Conservation (phyloP, 2,888 invertebrate species). For the Arctia plantaginis region DNA sequence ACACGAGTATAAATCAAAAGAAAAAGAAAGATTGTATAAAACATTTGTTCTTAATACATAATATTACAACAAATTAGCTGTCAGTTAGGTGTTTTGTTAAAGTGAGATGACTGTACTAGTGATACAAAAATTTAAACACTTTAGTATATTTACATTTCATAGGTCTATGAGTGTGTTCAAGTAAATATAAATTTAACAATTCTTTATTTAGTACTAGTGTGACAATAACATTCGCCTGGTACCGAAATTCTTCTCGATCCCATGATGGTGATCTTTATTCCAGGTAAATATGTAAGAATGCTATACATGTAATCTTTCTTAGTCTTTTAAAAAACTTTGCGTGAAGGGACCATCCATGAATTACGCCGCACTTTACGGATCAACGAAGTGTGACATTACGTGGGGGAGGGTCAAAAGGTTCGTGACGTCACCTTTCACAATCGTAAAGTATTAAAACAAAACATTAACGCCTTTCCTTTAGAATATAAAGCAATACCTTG, state of each 20-base stretch:
- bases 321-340: not conserved
- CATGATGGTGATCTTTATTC: not conserved
- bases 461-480: too few relatives aligned
- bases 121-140: constrained; percentile 17
- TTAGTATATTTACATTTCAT: too few relatives aligned
- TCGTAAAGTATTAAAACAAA: too few relatives aligned
- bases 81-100: constrained; percentile 15
- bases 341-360: not conserved
- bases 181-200: too few relatives aligned
- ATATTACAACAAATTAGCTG: constrained; percentile 21
- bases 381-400: not conserved
- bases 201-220: too few relatives aligned
- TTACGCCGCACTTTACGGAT: not conserved
- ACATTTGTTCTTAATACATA: constrained; percentile 29
- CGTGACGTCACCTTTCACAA: not conserved
- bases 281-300: not conserved
- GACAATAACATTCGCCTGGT: not conserved
- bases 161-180: not conserved
- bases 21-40: constrained; percentile 30
- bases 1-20: constrained; percentile 33
- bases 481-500: too few relatives aligned
- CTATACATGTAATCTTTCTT: not conserved
- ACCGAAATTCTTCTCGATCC: not conserved
- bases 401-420: not conserved
- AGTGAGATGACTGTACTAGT: constrained; percentile 23